These are phyloP conservation scores for Pentalonia nigronervosa DNA, from an alignment of 1,140 invertebrate species.

Conservation along the genomic window DNA sequence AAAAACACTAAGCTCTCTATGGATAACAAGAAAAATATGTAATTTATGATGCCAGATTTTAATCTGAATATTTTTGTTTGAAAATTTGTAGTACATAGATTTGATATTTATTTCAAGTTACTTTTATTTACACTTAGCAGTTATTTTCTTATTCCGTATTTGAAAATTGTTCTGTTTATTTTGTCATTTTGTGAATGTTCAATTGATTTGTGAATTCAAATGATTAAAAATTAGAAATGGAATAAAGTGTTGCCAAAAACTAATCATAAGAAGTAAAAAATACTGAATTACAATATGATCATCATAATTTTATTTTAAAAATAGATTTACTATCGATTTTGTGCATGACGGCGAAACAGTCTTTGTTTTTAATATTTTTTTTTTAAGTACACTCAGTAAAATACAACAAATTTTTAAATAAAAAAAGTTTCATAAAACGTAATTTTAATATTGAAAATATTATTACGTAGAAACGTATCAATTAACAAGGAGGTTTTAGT, in stretches of 20 bases:
- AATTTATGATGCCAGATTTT: background rate
- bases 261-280: background rate
- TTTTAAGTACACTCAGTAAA: no score
- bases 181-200: background rate
- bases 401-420: background rate
- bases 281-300: background rate
- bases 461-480: background rate
- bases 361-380: background rate
- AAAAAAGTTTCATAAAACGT: background rate
- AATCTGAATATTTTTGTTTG: no score
- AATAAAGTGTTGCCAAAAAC: background rate
- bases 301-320: background rate
- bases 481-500: background rate
- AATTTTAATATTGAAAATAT: background rate
- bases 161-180: background rate
- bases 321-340: background rate
- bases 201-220: background rate
- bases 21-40: background rate
- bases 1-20: background rate
- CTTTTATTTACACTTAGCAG: background rate
- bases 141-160: background rate
- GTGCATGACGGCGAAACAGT: background rate
- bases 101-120: background rate
- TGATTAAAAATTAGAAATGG: no score
- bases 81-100: no score